Evolutionary conservation across 2,797 vertebrate species (phyloP).

Genomic region (Coreius guichenoti): DNA sequence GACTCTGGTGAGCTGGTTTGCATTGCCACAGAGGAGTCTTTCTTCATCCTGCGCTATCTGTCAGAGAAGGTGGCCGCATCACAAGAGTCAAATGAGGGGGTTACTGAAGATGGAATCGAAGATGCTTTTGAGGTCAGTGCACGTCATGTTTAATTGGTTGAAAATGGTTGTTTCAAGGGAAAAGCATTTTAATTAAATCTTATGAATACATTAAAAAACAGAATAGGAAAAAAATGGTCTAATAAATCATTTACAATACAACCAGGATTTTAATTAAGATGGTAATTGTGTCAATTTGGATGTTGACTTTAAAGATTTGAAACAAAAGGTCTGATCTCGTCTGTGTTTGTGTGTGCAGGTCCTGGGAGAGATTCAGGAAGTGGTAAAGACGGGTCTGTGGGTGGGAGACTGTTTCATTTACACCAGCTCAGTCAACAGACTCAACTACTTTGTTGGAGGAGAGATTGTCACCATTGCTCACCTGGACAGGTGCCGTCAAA

Average conservation of each 20-base stretch:
- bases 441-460: slow-evolving; percentile 98
- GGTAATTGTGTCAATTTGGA: neutral
- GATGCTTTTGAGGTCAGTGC: slow-evolving; percentile 93
- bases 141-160: neutral
- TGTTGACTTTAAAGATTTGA: neutral
- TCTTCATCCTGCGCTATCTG: slow-evolving; percentile 96
- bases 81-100: slow-evolving; percentile 95
- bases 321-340: neutral
- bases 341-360: slow-evolving; percentile 77
- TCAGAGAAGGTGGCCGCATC: slow-evolving; percentile 94
- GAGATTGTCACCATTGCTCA: slow-evolving; percentile 99
- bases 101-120: slow-evolving; percentile 98
- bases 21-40: slow-evolving; percentile 98
- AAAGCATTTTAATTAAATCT: neutral
- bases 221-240: neutral
- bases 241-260: neutral
- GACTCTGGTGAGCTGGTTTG: slow-evolving; percentile 98
- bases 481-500: slow-evolving; percentile 87
- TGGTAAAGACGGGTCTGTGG: slow-evolving; percentile 98
- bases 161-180: neutral
- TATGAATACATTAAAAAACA: neutral
- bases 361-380: slow-evolving; percentile 97
- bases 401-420: slow-evolving; percentile 99
- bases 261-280: neutral
- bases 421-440: slow-evolving; percentile 98